Base-by-base conservation (phyloP, 2,797 vertebrate species). In the Sarcoramphus papa region DNA sequence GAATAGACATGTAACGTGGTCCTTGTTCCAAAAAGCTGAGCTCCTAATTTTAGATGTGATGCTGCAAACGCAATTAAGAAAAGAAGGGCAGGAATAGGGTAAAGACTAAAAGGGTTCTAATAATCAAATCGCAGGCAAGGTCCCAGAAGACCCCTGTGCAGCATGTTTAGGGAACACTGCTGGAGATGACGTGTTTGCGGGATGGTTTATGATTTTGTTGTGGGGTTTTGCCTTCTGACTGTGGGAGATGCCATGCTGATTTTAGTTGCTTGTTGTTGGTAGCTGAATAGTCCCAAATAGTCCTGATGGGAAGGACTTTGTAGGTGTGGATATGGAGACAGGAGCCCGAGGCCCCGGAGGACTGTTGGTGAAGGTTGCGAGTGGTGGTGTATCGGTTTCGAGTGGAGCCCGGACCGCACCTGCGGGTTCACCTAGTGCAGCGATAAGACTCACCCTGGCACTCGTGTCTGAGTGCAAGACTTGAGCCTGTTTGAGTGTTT, bases 61-160 rank as follows among this genome's bases (percentile, higher is more conserved):
- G 92, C 94, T 91, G 94, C 89, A 94, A 95, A 92, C 15, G 85
- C 95, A 94, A 97, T 97, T 97, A 96, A 97, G 94, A 60, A 95
- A 95, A 97, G 96, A 96, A 96, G 96, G 93, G 95, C 96, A 97
- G 89, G 81, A 80, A 88, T 88, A 94, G 87, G 95, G 91, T 85
- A 90, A 95, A 96, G 96, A 91, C 95, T 93, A 88, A 92, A 95
- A 97, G 93, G 92, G 90, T 92, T 93, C 70, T 92, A 74, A 74
- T 96, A 95, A 94, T 97, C 93, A 97, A 95, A 93, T 92, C 0
- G 35, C 56, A 89, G 84, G 37, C 47, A 50, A 84, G 67, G 60
- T 95, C 93, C 89, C 95, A 75, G 76, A 74, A 93, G 84, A 91
- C 60, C 81, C 86, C 35, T 5, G 65, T 20, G 65, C 16, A 33